Evolutionary conservation across 2,888 invertebrate genomes (phyloP), one percentile per base, ranked within the genome.

Genomic region (Tenthredo distinguenda): DNA sequence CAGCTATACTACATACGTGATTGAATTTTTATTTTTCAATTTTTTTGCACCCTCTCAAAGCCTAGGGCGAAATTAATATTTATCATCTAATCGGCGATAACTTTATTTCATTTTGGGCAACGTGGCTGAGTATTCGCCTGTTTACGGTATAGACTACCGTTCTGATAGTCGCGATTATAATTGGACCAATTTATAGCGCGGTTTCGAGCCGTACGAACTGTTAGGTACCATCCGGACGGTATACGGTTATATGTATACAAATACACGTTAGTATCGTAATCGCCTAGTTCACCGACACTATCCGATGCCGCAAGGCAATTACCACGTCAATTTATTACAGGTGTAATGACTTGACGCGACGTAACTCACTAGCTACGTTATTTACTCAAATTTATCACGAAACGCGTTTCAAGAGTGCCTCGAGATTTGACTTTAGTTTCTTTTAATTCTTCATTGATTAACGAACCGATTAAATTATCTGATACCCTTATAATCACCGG

Each of bases 261-360:
- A 40, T 43, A 74, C 26, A 77, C 50, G 76, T 77, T 55, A 34
- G 77, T 50, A 31, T 50, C 31, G 55, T 77, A 55, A 77, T 77
- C 77, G 34, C 34, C 77, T 50, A 77, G 77, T 77, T 55, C 77
- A n/a, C 58, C 40, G 81, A 40, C 62, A 62, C 62, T 81, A 58
- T 40, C 55, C 58, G n/a, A 62, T 37, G 62, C 62, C 40, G 26
- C 37, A 81, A 81, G 47, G 81, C 81, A 62, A 58, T 81, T 81
- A 81, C 62, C 81, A 21, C 81, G n/a, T 65, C 62, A 62, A 81
- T 81, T 81, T 58, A 81, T 81, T 21, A 81, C 37, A 81, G 58
- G 81, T 81, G 58, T 40, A 81, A 81, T 50, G 58, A 50, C 81
- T 81, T 81, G 81, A 81, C 81, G 81, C 72, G n/a, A 74, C 12